A percentile compares a stretch with the other conserved stretches of the same genome.
Conservation (phyloP, 2,888 invertebrate genomes). For the Sisyra nigra region DNA sequence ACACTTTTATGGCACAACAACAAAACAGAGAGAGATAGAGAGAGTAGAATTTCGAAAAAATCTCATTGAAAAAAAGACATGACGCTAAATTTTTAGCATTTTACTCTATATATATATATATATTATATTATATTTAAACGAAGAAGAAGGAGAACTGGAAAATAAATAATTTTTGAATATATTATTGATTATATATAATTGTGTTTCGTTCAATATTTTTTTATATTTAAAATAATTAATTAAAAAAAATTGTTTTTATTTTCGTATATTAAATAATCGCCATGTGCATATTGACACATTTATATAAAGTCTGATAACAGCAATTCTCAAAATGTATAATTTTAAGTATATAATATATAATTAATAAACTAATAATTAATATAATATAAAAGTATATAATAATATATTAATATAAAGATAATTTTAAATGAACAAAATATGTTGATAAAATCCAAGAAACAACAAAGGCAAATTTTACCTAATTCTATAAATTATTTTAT, state of each 20-base stretch:
- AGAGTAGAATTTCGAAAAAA: too few relatives aligned
- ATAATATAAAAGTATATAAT: constrained; percentile 19
- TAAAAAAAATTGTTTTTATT: constrained; percentile 7
- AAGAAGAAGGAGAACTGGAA: background rate
- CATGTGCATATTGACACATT: constrained; percentile 23
- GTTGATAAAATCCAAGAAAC: too few relatives aligned
- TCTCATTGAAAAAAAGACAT: constrained; percentile 6
- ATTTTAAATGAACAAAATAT: constrained; percentile 17
- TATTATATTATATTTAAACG: too few relatives aligned
- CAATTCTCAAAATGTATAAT: constrained; percentile 32
- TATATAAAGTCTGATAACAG: constrained; percentile 30
- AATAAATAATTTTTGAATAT: constrained; percentile 3
- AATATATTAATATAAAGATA: constrained; percentile 13
- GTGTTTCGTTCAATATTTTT: constrained; percentile 7
- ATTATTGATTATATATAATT: constrained; percentile 1
- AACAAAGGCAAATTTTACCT: too few relatives aligned
- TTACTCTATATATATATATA: too few relatives aligned
- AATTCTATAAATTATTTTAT: constrained; percentile 11
- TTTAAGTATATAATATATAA: constrained; percentile 21
- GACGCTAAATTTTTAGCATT: constrained; percentile 3
- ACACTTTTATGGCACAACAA: too few relatives aligned
- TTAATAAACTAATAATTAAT: constrained; percentile 14
- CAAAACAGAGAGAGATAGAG: too few relatives aligned
- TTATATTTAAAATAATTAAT: constrained; percentile 3
- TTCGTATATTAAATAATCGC: constrained; percentile 10